Evolutionary conservation across 2,888 invertebrate genomes (phyloP), one percentile per base, ranked within the genome.

Genomic region (Antheraea assamensis): DNA sequence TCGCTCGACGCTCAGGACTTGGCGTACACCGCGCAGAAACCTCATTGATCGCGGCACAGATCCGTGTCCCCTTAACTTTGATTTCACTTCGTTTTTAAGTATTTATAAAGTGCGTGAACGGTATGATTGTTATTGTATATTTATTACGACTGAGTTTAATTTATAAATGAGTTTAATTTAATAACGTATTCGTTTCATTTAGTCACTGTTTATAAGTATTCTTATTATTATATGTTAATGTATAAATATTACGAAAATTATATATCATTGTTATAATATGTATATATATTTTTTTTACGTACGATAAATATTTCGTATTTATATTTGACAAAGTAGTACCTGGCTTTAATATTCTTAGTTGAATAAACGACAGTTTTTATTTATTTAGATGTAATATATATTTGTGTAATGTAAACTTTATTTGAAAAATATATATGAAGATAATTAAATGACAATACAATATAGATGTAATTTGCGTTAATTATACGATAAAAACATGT

Each of bases 1-100:
- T 97, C 97, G 74, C 90, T 96, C 78, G 96, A 97, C 78, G 96
- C 97, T 76, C 97, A 98, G 87, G 96, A 96, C 83, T 91, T 98
- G 87, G 98, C 98, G 77, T 98, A 97, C 92, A 95, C 96, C 79
- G 97, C 96, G 79, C 97, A 98, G 90, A 96, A 96, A 89, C 96
- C 96, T 79, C 95, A 94, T 82, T 90, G 91, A 83, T 87, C 79
- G 80, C 82, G 89, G 84, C 92, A 90, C 85, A 90, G 88, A 87
- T 88, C 77, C 80, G 80, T 81, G 90, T 82, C 90, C 92, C 82
- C 88, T 86, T 89, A 90, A 80, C 79, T 82, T 82, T 85, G 91
- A 89, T 93, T 93, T 92, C 93, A 89, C 92, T 84, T 81, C 80
- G 81, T 83, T 83, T 24, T 80, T 83, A 84, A 81, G 81, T 85